Percentiles rank a stretch among this genome's conserved stretches.
phyloP scores from a whole-genome alignment of 2,113 vertebrate species.

The Butastur rufipennis region DNA sequence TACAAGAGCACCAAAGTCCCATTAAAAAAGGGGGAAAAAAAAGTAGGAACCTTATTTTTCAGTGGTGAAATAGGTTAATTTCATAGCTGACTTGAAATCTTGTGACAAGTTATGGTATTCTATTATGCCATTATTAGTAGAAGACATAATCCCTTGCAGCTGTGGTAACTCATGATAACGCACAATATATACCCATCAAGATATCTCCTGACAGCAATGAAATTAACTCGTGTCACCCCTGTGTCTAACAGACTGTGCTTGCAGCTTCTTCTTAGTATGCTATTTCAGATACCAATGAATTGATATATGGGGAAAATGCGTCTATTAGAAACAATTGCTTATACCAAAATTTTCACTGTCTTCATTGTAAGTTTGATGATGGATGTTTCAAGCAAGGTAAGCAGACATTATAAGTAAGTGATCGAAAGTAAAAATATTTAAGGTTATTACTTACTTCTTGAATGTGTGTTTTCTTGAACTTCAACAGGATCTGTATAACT shows the following conservation, averaged over 20 bases:
- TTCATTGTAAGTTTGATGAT: neutral
- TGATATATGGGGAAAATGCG: constrained; percentile 38
- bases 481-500: neutral
- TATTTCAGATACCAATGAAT: constrained; percentile 50
- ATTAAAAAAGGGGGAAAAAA: neutral
- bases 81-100: constrained; percentile 66
- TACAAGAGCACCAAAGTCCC: neutral
- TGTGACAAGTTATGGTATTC: constrained; percentile 62
- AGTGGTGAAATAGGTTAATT: constrained; percentile 62
- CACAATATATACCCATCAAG: constrained; percentile 71
- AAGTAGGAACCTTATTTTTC: neutral
- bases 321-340: constrained; percentile 29
- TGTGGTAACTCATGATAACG: constrained; percentile 71
- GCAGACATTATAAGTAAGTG: neutral
- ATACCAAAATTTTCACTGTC: neutral
- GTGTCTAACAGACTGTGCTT: constrained; percentile 57
- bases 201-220: constrained; percentile 71
- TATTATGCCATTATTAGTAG: constrained; percentile 63
- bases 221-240: constrained; percentile 69
- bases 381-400: neutral
- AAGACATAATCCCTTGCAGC: constrained; percentile 69
- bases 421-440: neutral
- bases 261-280: constrained; percentile 36
- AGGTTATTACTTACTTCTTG: neutral
- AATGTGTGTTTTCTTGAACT: neutral